Evolutionary conservation across 1,140 invertebrate species (phyloP).

Genomic region (Carposina sasakii): DNA sequence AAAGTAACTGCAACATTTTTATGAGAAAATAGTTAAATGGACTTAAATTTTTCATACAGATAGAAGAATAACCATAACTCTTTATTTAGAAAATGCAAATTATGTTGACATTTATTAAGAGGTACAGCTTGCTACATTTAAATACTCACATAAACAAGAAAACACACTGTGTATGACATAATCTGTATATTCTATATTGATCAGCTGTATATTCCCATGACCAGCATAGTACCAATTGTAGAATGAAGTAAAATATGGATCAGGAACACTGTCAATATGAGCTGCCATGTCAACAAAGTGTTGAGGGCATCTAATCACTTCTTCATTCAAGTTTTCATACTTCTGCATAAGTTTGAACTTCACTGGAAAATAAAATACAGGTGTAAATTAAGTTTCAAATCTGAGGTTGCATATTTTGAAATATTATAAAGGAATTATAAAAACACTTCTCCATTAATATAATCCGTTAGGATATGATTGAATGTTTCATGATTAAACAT

Average conservation of each 20-base stretch:
- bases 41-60: no score
- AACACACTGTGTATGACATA: conserved; percentile 56
- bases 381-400: conserved; percentile 1
- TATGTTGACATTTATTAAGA: no score
- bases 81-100: no score
- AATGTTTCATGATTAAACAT: background rate
- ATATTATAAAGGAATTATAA: background rate
- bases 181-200: conserved; percentile 35
- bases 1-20: no score
- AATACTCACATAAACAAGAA: conserved; percentile 47
- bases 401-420: background rate
- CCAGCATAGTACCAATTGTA: conserved; percentile 66
- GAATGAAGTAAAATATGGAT: conserved; percentile 41
- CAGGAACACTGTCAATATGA: conserved; percentile 45
- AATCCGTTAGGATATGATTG: background rate
- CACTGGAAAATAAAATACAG: conserved; percentile 9
- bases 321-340: conserved; percentile 43
- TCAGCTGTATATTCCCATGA: conserved; percentile 44
- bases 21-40: no score
- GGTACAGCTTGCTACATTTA: background rate
- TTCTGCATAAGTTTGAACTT: conserved; percentile 26
- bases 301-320: conserved; percentile 48
- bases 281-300: conserved; percentile 46
- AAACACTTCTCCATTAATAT: background rate
- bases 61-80: no score